phyloP scores from a whole-genome alignment of 2,797 vertebrate species.

The Pygocentrus nattereri region DNA sequence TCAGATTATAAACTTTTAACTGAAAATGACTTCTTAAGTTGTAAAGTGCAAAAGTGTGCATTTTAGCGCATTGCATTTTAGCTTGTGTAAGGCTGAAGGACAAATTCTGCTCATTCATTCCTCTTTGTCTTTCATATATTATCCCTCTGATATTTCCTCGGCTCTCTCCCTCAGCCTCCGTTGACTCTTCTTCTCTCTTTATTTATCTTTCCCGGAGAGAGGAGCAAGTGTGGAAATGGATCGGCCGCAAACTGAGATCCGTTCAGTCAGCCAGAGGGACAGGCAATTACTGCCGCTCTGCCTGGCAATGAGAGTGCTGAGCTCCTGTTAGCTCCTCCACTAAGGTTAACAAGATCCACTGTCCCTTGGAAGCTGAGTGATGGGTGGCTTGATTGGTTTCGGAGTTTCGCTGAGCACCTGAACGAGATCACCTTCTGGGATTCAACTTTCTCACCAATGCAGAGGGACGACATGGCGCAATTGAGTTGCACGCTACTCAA shows the following conservation, averaged over 20 bases:
- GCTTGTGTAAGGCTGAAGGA: too few relatives aligned
- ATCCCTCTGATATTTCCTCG: too few relatives aligned
- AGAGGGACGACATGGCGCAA: background rate
- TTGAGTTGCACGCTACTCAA: background rate
- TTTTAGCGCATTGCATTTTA: too few relatives aligned
- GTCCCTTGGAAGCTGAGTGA: conserved; percentile 18
- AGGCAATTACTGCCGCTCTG: conserved; percentile 16
- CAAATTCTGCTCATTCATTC: too few relatives aligned
- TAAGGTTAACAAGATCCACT: conserved; percentile 49
- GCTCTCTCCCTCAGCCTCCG: background rate
- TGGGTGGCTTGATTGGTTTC: conserved; percentile 42
- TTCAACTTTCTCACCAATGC: background rate
- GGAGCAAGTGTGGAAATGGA: background rate
- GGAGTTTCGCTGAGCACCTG: conserved; percentile 17
- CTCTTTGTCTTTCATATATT: too few relatives aligned
- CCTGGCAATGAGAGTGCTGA: conserved; percentile 15
- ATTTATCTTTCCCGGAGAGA: conserved; percentile 32
- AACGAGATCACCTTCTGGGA: background rate
- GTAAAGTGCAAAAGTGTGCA: too few relatives aligned
- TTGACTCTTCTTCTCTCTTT: conserved; percentile 15
- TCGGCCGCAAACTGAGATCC: conserved; percentile 28
- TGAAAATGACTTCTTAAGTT: too few relatives aligned
- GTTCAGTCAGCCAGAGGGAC: conserved; percentile 36
- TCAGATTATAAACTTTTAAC: too few relatives aligned
- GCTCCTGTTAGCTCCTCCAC: conserved; percentile 33